Evolutionary conservation across 53 echinoderm and acorn worm genomes (phyloP).

Genomic region (Apostichopus leukothele): DNA sequence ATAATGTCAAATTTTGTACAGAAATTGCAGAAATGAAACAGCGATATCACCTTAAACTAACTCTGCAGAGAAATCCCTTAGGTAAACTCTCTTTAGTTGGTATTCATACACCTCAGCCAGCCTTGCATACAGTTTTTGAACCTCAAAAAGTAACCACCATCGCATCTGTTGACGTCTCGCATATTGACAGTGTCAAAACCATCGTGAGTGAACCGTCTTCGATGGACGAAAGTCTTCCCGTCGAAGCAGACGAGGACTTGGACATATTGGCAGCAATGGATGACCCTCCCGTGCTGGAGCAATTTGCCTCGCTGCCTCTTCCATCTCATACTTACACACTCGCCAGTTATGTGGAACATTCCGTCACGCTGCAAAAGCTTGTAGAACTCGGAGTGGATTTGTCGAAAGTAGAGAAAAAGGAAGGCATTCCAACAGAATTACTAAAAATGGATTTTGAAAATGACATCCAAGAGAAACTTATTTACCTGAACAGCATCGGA

Average conservation of each 20-base stretch:
- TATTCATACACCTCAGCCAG: neutral
- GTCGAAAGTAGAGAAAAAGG: conserved; percentile 66
- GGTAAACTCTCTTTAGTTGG: neutral
- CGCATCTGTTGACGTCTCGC: too few species aligned
- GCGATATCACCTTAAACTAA: neutral
- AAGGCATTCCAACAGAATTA: conserved; percentile 55
- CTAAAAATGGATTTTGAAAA: conserved; percentile 87
- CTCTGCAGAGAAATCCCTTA: neutral
- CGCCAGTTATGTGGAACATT: conserved; percentile 76
- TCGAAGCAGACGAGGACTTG: neutral
- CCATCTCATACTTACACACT: conserved; percentile 65
- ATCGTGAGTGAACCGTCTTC: neutral
- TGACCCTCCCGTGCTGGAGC: conserved; percentile 60
- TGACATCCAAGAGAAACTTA: conserved; percentile 77
- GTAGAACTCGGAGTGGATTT: conserved; percentile 87
- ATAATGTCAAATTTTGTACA: neutral
- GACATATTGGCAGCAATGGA: conserved; percentile 76
- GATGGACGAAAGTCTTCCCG: neutral
- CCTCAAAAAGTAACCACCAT: too few species aligned
- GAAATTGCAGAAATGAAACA: neutral
- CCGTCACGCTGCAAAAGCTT: conserved; percentile 78
- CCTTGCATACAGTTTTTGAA: too few species aligned
- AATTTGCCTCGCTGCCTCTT: conserved; percentile 61
- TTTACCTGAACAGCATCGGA: conserved; percentile 67
- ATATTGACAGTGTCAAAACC: too few species aligned